phyloP scores from a whole-genome alignment of 2,113 vertebrate genomes.

The Leptobrachium ailaonicum region DNA sequence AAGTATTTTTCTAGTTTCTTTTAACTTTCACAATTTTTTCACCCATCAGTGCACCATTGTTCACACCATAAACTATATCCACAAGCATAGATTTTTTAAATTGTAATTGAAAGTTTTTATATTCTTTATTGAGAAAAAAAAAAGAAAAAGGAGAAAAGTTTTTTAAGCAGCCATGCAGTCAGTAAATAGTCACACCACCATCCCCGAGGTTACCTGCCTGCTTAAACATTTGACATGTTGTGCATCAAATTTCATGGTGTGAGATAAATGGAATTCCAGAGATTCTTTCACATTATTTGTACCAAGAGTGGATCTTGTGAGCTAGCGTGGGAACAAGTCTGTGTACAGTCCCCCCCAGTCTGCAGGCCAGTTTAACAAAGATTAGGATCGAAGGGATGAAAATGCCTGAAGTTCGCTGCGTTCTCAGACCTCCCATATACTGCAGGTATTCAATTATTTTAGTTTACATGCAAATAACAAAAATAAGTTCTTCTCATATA shows the following conservation, averaged over 20 bases:
- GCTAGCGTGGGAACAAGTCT: constrained; percentile 38
- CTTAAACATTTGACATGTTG: constrained; percentile 39
- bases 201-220: constrained; percentile 5
- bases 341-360: constrained; percentile 41
- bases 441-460: too few species aligned
- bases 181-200: neutral
- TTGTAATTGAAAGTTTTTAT: too few species aligned
- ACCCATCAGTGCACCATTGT: too few species aligned
- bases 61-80: too few species aligned
- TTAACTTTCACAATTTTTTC: too few species aligned
- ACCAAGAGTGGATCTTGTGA: constrained; percentile 45
- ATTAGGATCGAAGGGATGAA: constrained; percentile 29
- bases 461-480: too few species aligned
- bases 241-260: constrained; percentile 49
- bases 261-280: constrained; percentile 48
- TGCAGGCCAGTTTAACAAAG: constrained; percentile 34
- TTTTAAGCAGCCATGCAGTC: neutral
- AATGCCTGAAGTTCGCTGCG: constrained; percentile 16
- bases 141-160: neutral
- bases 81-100: too few species aligned
- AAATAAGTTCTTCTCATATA: too few species aligned
- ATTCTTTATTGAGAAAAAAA: too few species aligned
- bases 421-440: neutral
- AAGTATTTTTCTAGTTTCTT: too few species aligned
- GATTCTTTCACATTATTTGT: constrained; percentile 45